These are phyloP conservation scores for Drosophila yakuba DNA, from an alignment of 1,140 invertebrate species.

Conservation along the genomic window DNA sequence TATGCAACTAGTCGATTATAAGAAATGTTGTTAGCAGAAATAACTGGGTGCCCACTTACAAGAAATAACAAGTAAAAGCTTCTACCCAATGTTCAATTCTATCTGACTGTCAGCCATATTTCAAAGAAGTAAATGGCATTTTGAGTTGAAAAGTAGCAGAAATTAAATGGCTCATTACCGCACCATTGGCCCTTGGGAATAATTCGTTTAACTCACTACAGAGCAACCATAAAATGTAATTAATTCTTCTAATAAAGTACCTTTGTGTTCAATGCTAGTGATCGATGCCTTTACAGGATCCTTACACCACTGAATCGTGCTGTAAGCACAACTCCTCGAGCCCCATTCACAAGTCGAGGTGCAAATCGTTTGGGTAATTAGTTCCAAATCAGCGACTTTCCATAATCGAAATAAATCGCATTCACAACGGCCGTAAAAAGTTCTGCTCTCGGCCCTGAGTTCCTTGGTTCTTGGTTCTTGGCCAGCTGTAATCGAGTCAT, in stretches of 20 bases:
- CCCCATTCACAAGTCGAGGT: neutral
- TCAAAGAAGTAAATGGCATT: conserved; percentile 10
- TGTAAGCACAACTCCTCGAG: neutral
- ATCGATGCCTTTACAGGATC: neutral
- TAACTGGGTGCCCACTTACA: conserved; percentile 3
- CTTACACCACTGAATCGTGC: neutral
- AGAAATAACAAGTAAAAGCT: conserved; percentile 59
- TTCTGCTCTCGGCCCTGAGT: conserved; percentile 28
- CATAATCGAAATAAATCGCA: conserved; percentile 77
- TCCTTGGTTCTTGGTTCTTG: conserved; percentile 7
- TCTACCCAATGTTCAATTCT: conserved; percentile 30
- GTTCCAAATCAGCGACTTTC: conserved; percentile 80
- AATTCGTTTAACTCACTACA: neutral
- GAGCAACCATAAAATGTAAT: neutral
- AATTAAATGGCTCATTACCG: conserved; percentile 5
- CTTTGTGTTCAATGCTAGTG: neutral
- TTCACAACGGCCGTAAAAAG: conserved; percentile 40
- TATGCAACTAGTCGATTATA: neutral
- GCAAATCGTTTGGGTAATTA: conserved; percentile 50
- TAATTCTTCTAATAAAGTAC: neutral
- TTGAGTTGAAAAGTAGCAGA: conserved; percentile 4
- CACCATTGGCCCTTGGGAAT: too few relatives aligned
- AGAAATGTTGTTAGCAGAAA: neutral
- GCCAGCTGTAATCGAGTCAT: conserved; percentile 55
- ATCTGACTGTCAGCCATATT: conserved; percentile 4